These are phyloP conservation scores for Zophobas atratus DNA, from an alignment of 1,140 invertebrate species.

Conservation along the genomic window DNA sequence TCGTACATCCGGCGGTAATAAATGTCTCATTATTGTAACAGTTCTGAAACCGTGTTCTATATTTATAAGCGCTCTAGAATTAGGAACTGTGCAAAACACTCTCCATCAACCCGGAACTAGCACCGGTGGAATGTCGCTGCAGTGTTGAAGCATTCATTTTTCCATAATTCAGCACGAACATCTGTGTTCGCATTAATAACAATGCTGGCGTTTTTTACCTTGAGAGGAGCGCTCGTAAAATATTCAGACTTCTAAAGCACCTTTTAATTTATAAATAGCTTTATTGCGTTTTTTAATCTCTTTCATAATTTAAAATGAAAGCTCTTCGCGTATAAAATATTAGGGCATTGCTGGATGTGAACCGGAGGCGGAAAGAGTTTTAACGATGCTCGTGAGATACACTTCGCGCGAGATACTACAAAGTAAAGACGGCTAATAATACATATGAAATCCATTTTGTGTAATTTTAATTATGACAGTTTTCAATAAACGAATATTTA, in stretches of 20 bases:
- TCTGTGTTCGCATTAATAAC: no score
- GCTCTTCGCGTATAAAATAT: not conserved
- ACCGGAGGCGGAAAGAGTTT: no score
- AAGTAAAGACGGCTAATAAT: no score
- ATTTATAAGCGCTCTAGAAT: conserved; percentile 23
- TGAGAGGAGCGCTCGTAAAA: not conserved
- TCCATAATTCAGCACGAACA: not conserved
- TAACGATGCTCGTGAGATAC: no score
- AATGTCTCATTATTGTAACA: conserved; percentile 28
- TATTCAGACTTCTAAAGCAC: conserved; percentile 13
- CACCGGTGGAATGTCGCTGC: not conserved
- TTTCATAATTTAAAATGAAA: conserved; percentile 11
- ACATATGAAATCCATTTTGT: not conserved
- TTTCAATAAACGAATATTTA: conserved; percentile 15
- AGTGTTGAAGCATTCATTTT: not conserved
- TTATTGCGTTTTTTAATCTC: conserved; percentile 4
- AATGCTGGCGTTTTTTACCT: not conserved
- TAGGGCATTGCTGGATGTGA: no score
- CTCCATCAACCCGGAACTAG: conserved; percentile 26
- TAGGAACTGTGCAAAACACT: conserved; percentile 29
- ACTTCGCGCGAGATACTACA: no score
- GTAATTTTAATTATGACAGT: not conserved
- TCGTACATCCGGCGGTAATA: conserved; percentile 16
- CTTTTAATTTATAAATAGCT: conserved; percentile 28
- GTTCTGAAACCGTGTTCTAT: conserved; percentile 16